phyloP scores from a whole-genome alignment of 1,140 invertebrate genomes.

The Brachionus manjavacas region DNA sequence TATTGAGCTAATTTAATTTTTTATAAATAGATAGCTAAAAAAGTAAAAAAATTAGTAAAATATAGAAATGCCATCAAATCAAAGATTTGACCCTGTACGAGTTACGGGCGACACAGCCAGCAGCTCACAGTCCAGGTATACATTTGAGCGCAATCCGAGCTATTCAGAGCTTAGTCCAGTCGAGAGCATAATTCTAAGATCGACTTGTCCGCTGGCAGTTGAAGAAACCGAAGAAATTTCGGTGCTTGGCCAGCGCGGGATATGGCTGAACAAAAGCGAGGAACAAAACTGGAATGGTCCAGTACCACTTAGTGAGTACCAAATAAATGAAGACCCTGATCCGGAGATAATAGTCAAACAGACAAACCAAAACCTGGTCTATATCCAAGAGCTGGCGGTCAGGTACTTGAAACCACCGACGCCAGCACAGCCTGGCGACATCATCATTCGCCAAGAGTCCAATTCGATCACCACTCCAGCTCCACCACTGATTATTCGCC shows the following conservation, averaged over 20 bases:
- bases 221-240: conserved; percentile 26
- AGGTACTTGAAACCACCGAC: conserved; percentile 41
- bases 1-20: background rate
- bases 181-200: conserved; percentile 21
- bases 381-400: conserved; percentile 38
- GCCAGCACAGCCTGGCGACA: conserved; percentile 36
- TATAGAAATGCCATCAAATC: background rate
- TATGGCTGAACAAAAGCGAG: conserved; percentile 33
- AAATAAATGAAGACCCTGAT: conserved; percentile 35
- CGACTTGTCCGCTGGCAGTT: background rate
- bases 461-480: background rate
- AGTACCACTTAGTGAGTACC: background rate
- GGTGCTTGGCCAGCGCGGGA: conserved; percentile 29
- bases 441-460: conserved; percentile 25
- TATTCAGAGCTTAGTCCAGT: conserved; percentile 9
- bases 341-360: conserved; percentile 26
- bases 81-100: background rate
- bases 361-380: background rate
- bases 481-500: conserved; percentile 41
- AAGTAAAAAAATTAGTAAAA: background rate
- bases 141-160: background rate
- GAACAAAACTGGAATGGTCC: conserved; percentile 2
- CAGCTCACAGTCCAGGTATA: background rate
- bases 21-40: background rate
- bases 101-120: background rate